phyloP scores from a whole-genome alignment of 2,113 vertebrate genomes.

The Poecilia latipinna region DNA sequence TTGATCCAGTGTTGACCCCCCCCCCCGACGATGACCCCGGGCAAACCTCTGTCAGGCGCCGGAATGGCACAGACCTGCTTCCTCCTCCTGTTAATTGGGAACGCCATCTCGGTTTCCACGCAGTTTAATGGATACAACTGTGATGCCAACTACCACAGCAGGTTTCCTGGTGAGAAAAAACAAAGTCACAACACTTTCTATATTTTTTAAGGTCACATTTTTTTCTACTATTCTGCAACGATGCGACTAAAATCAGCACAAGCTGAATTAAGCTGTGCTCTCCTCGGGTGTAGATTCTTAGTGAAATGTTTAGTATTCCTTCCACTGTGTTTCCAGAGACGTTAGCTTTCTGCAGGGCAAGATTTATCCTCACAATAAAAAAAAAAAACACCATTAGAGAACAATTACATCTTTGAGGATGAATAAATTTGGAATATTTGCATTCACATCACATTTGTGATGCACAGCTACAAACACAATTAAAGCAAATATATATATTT shows the following conservation, averaged over 20 bases:
- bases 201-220: not conserved
- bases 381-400: no score
- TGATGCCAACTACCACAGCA: constrained; percentile 93
- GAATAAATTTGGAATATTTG: not conserved
- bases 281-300: not conserved
- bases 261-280: not conserved
- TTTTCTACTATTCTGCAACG: not conserved
- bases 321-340: not conserved
- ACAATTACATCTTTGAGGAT: not conserved
- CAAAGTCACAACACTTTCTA: not conserved
- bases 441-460: not conserved
- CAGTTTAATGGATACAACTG: constrained; percentile 98
- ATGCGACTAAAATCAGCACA: not conserved
- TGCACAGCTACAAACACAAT: not conserved
- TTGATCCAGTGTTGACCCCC: constrained; percentile 58
- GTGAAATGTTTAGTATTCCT: not conserved
- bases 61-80: constrained; percentile 88
- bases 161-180: constrained; percentile 92
- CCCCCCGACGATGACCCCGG: constrained; percentile 49
- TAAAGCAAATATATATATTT: not conserved
- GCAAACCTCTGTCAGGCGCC: constrained; percentile 75
- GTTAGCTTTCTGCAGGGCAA: no score
- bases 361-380: no score
- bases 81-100: constrained; percentile 85
- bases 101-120: constrained; percentile 81